phyloP scores from a whole-genome alignment of 2,797 vertebrate genomes.

The Sebastolobus alascanus region DNA sequence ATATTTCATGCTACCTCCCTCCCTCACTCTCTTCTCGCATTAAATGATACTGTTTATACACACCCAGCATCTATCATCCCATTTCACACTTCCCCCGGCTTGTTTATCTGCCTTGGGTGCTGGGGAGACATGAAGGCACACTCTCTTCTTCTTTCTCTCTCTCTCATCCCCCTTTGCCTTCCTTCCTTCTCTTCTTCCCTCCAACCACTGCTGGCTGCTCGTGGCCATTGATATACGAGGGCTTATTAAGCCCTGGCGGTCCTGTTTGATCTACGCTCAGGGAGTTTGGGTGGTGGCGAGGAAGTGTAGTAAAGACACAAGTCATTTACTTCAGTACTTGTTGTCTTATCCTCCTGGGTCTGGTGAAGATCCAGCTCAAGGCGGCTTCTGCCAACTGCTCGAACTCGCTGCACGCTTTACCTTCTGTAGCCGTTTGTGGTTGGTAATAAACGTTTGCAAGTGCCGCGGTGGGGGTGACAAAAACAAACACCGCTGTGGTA shows the following conservation, averaged over 20 bases:
- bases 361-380: conserved; percentile 70
- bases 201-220: conserved; percentile 73
- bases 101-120: conserved; percentile 82
- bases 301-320: conserved; percentile 75
- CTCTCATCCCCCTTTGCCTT: conserved; percentile 59
- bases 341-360: conserved; percentile 73
- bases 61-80: conserved; percentile 82
- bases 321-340: conserved; percentile 75
- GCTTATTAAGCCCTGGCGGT: conserved; percentile 77
- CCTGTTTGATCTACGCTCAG: conserved; percentile 68
- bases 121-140: conserved; percentile 79
- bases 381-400: conserved; percentile 67
- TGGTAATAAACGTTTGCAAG: conserved; percentile 65
- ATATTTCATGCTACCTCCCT: conserved; percentile 72
- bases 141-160: conserved; percentile 56
- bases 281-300: conserved; percentile 60
- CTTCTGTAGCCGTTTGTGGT: conserved; percentile 50
- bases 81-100: conserved; percentile 82
- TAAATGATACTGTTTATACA: conserved; percentile 85
- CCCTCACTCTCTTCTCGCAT: conserved; percentile 68
- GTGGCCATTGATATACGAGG: conserved; percentile 76
- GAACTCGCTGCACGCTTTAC: conserved; percentile 55
- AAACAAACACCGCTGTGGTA: conserved; percentile 68
- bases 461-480: conserved; percentile 60
- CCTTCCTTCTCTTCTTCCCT: conserved; percentile 65